These are phyloP conservation scores for Pygocentrus nattereri DNA, from an alignment of 2,797 vertebrate genomes.

Conservation along the genomic window DNA sequence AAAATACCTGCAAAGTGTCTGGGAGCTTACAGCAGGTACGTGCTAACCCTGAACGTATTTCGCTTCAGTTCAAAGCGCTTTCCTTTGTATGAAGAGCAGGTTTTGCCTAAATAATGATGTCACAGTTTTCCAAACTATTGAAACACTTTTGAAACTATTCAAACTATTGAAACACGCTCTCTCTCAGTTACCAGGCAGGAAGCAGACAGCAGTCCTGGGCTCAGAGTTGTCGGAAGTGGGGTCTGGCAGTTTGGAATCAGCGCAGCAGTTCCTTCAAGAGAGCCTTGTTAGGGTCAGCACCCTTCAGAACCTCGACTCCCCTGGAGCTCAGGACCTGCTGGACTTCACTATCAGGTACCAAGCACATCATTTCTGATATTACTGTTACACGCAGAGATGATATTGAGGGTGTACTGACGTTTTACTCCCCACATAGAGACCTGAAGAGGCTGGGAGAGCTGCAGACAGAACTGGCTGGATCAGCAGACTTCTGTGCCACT, in stretches of 20 bases:
- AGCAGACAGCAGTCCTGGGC: slow-evolving; percentile 73
- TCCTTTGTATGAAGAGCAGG: no score
- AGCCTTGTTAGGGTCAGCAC: slow-evolving; percentile 89
- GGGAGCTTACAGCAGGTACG: no score
- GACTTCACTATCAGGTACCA: slow-evolving; percentile 92
- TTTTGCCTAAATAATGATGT: no score
- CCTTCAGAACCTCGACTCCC: slow-evolving; percentile 90
- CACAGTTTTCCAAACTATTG: no score
- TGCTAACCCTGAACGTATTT: no score
- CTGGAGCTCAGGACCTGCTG: slow-evolving; percentile 91
- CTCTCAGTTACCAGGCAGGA: slow-evolving; percentile 88
- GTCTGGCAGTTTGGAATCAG: slow-evolving; percentile 85
- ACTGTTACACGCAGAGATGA: not conserved
- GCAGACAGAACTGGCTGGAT: slow-evolving; percentile 92
- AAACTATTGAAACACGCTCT: not conserved
- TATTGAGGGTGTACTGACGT: not conserved
- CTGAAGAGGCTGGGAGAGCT: slow-evolving; percentile 93
- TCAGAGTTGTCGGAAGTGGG: slow-evolving; percentile 75
- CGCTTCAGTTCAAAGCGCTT: no score
- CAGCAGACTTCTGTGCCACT: slow-evolving; percentile 94
- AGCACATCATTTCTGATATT: slow-evolving; percentile 3
- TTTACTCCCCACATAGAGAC: slow-evolving; percentile 79
- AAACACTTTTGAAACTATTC: no score
- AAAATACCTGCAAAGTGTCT: no score
- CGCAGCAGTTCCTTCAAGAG: slow-evolving; percentile 93